Percentiles rank a stretch among this genome's conserved stretches.
phyloP scores from a whole-genome alignment of 2,113 vertebrate species.

The Apeltes quadracus region DNA sequence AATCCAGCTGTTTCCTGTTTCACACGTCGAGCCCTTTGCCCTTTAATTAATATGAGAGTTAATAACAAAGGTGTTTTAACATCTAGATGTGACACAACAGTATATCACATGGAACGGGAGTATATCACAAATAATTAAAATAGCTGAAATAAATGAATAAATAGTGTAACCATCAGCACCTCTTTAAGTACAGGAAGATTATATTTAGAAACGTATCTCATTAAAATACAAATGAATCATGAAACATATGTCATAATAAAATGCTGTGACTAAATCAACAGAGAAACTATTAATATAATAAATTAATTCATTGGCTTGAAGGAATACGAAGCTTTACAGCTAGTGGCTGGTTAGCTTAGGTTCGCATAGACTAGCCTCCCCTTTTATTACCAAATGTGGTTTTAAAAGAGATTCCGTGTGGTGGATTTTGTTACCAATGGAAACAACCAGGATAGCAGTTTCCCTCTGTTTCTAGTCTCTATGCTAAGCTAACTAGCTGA shows the following conservation, averaged over 20 bases:
- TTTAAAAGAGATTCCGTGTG: no score
- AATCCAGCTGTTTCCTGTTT: slow-evolving; percentile 1
- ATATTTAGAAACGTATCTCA: no score
- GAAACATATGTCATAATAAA: no score
- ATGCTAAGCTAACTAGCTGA: neutral
- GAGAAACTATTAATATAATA: no score
- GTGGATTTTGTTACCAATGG: neutral
- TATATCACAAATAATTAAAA: neutral
- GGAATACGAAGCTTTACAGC: no score
- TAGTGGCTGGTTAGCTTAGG: neutral
- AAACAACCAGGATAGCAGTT: neutral
- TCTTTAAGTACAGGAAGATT: no score
- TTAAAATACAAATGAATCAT: no score
- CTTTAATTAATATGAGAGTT: neutral
- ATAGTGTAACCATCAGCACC: neutral
- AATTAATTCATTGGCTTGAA: no score
- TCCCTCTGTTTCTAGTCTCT: neutral
- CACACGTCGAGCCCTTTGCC: neutral
- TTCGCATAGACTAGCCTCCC: neutral
- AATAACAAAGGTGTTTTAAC: neutral
- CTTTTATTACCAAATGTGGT: no score
- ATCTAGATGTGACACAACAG: neutral
- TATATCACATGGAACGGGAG: neutral
- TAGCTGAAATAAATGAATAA: neutral
- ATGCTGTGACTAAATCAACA: no score